Evolutionary conservation across 2,888 invertebrate species (phyloP), one percentile per base, ranked within the genome.

Genomic region (Standfussiana lucernea): DNA sequence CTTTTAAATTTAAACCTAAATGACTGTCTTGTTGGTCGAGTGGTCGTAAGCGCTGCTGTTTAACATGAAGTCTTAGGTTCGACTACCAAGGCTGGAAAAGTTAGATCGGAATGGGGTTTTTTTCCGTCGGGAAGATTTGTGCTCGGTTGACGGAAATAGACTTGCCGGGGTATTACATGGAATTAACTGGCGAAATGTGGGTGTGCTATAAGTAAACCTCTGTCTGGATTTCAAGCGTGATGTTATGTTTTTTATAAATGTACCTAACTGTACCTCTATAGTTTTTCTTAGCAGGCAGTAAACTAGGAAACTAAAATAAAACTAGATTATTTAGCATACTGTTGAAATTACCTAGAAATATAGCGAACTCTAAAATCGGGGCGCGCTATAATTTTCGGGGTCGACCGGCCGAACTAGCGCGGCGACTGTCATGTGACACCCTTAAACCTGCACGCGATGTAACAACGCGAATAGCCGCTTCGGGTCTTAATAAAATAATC

Each of bases 381-480:
- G 66, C 79, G 80, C 35, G 83, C 70, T 73, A 47, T 69, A 70
- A 42, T 83, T 82, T 79, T 79, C 71, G 71, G 75, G 82, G 70
- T 75, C 79, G 75, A 59, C 50, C 79, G 47, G 69, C 69, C 32
- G 28, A 80, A 80, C 72, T 80, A 80, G 84, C 75, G 32, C 71
- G 45, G 35, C 62, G 28, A 45, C 84, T 72, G 76, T 85, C 86
- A 84, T 78, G 74, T 83, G 85, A 81, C 82, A 82, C 65, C 78
- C 74, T 61, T 84, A 74, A 77, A 84, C 78, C 72, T 69, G 79
- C 86, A 85, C 85, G 82, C 82, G 84, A 84, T 76, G 45, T n/a
- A 78, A 66, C 47, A 71, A 71, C 66, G 82, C 32, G 53, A 71
- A 82, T 42, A 62, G 66, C 42, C 64, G 64, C 71, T 76, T 67